Evolutionary conservation across 2,113 vertebrate species (phyloP).

Genomic region (Furnarius figulus): DNA sequence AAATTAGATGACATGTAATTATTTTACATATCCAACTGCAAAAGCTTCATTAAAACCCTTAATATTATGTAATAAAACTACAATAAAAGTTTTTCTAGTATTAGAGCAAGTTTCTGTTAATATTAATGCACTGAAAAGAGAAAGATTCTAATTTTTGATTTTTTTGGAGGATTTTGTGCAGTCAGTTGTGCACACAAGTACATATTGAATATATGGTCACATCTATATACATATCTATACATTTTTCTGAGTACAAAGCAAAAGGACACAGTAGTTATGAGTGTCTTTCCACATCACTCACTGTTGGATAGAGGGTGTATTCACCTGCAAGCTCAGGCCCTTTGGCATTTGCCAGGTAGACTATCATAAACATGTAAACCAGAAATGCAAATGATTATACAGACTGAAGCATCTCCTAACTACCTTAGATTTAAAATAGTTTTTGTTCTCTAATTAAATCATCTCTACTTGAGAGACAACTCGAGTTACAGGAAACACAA

Average conservation of each 20-base stretch:
- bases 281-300: background rate
- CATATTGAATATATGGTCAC: background rate
- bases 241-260: background rate
- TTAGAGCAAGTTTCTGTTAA: background rate
- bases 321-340: background rate
- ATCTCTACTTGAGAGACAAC: background rate
- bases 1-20: constrained; percentile 24
- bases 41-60: constrained; percentile 27
- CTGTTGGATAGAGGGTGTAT: accelerated
- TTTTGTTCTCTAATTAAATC: constrained; percentile 28
- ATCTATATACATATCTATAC: accelerated
- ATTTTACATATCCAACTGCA: constrained; percentile 25
- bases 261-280: background rate
- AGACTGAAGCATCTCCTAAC: background rate
- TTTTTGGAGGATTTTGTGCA: background rate
- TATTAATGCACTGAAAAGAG: background rate
- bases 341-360: background rate
- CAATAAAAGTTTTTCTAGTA: background rate
- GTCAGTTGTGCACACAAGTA: background rate
- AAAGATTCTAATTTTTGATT: background rate
- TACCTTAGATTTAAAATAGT: background rate
- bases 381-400: background rate
- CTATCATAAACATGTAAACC: background rate
- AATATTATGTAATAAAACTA: constrained; percentile 10
- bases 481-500: background rate